These are phyloP conservation scores for Vanessa atalanta DNA, from an alignment of 1,140 invertebrate genomes.

Conservation along the genomic window DNA sequence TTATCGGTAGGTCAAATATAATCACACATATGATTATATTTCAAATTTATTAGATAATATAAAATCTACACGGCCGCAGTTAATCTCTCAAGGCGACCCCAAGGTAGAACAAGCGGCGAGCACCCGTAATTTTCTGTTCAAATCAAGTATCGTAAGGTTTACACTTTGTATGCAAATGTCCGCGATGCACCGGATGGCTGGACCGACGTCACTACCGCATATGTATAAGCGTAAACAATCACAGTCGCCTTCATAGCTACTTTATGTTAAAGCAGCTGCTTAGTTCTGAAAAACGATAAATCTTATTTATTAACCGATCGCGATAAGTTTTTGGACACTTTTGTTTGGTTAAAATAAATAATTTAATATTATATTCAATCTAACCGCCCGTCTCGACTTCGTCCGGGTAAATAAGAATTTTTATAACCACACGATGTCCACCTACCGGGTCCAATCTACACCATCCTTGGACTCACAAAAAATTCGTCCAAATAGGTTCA, in stretches of 20 bases:
- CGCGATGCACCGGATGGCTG: conserved; percentile 42
- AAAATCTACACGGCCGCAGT: conserved; percentile 20
- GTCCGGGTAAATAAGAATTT: too few species aligned
- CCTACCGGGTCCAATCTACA: too few species aligned
- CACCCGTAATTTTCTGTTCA: conserved; percentile 46
- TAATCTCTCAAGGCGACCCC: conserved; percentile 34
- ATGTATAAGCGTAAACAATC: conserved; percentile 20
- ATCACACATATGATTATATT: conserved; percentile 1
- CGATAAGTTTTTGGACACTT: too few species aligned
- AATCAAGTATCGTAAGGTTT: conserved; percentile 46
- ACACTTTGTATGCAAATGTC: conserved; percentile 62
- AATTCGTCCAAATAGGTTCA: too few species aligned
- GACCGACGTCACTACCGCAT: conserved; percentile 53
- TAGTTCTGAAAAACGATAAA: neutral
- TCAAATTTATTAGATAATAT: conserved; percentile 24
- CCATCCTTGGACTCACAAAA: too few species aligned
- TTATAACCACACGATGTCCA: too few species aligned
- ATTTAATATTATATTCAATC: too few species aligned
- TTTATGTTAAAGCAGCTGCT: neutral
- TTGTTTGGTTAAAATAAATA: too few species aligned
- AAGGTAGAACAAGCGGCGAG: conserved; percentile 11
- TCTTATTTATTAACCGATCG: neutral
- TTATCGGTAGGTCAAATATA: conserved; percentile 1
- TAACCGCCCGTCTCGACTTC: too few species aligned
- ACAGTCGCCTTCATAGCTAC: conserved; percentile 6